Base-by-base conservation (phyloP, 2,113 vertebrate genomes). In the Xiphophorus hellerii region DNA sequence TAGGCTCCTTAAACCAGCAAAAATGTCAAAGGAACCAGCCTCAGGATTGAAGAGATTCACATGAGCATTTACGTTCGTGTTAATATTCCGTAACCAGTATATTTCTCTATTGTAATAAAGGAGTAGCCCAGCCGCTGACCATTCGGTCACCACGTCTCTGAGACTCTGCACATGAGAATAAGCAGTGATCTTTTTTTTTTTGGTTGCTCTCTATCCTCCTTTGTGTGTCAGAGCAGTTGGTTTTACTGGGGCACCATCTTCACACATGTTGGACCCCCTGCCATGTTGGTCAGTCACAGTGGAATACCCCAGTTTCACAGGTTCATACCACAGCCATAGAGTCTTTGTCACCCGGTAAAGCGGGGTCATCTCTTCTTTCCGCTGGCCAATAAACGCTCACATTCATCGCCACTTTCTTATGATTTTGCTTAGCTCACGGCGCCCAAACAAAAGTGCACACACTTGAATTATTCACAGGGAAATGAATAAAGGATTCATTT, bases 401-500 rank as follows among this genome's bases (percentile, higher is more conserved):
- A 93, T 93, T 94, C 93, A 91, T 88, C 88, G 93, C 92, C 37
- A 39, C 88, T 93, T 93, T 94, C 88, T 94, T 90, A 93, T 92
- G 84, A 94, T 37, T 94, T 91, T 92, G 90, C 91, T 93, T 90
- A 88, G 91, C 87, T 88, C 77, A 70, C 64, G 69, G 89, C 77
- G 72, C 80, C 78, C 89, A 88, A 83, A 95, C 93, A 95, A 94
- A 94, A 92, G 94, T 90, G 88, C 82, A 87, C 91, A 90, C 90
- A 80, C 85, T 83, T 82, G 69, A 93, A 92, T 93, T 94, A 94
- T 94, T 94, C 94, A 94, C 90, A 90, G 87, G 78, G 87, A 93
- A 94, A 93, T 83, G 90, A 83, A 94, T 92, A 95, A 95, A 95
- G 90, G 93, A 92, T 92, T 92, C 77, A 95, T 95, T 95, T 95